Conservation (phyloP, 2,113 vertebrate species). For the Eudyptes chrysolophus region DNA sequence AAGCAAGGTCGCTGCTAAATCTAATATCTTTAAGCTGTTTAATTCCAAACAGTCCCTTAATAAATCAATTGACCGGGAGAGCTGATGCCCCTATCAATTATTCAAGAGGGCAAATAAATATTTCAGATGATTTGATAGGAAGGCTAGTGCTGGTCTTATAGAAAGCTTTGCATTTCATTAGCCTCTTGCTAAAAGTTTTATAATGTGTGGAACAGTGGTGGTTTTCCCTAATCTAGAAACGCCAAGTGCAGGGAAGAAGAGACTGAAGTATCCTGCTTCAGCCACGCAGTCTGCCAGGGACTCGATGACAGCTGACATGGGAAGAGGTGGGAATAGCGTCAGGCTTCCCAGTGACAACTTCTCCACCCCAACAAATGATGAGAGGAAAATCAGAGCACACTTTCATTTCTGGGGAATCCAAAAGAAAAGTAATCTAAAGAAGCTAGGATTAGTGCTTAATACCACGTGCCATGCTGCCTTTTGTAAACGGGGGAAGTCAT, state of each 20-base stretch:
- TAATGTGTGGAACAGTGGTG: constrained; percentile 76
- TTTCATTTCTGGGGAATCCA: constrained; percentile 34
- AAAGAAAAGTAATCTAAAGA: constrained; percentile 54
- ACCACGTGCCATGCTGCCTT: neutral
- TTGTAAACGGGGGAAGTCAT: neutral
- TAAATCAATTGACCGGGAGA: constrained; percentile 90
- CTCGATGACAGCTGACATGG: neutral
- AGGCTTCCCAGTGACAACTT: constrained; percentile 46
- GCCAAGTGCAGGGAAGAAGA: constrained; percentile 17
- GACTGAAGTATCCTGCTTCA: constrained; percentile 32
- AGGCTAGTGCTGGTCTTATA: constrained; percentile 78
- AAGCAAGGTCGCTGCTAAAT: constrained; percentile 89
- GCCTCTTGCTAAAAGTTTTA: constrained; percentile 85
- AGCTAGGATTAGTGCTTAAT: neutral
- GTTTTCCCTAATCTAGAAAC: constrained; percentile 46
- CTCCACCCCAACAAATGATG: neutral
- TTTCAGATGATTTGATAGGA: constrained; percentile 88
- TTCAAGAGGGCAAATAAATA: constrained; percentile 89
- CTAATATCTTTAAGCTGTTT: constrained; percentile 93
- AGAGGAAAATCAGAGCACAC: neutral
- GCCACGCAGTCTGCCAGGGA: neutral
- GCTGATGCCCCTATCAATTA: constrained; percentile 92
- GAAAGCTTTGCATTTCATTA: constrained; percentile 88
- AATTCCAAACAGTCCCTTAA: constrained; percentile 91
- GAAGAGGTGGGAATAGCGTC: constrained; percentile 44